Evolutionary conservation across 2,888 invertebrate species (phyloP), one percentile per base, ranked within the genome.

Genomic region (Cerceris rybyensis): DNA sequence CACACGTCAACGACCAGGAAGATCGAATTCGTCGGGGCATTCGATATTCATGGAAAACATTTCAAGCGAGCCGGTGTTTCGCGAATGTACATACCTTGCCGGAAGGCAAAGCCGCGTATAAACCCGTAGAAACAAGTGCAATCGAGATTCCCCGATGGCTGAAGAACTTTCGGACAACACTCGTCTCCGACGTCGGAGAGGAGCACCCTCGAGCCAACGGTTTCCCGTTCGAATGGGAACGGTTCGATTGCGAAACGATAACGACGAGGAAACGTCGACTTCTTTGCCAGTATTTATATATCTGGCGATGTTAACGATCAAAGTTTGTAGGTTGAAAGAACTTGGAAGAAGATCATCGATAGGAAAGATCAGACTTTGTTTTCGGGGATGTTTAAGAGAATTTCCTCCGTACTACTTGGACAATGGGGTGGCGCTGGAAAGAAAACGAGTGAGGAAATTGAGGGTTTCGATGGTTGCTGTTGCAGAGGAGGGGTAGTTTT

Each of bases 21-120:
- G 75, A 85, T 85, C 83, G 83, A 81, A 86, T 87, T 82, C 82
- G 70, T 68, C 68, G 83, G 66, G 69, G 69, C 86, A 88, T 87
- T 88, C 87, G 77, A 85, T 88, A 88, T 88, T 88, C 88, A 88
- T 88, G 81, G 86, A 85, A 88, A 86, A 84, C 81, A 83, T 85
- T 85, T 85, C 75, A 63, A 70, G 77, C 58, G 49, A 57, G 43
- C 46, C 54, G 50, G 63, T 41, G 42, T 52, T 74, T 58, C 61
- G 54, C 70, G 42, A 64, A 63, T 46, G 65, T 61, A 70, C 70
- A 67, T 67, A 61, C 64, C 39, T 39, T 28, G 54, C 58, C 67
- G 28, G 28, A 28, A 28, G 28, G 28, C 28, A 28, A 28, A 28
- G 28, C 28, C 28, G 28, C 28, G 76, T 46, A 55, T 64, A 67